phyloP scores from a whole-genome alignment of 1,140 invertebrate species.

The Drosophila pandora region DNA sequence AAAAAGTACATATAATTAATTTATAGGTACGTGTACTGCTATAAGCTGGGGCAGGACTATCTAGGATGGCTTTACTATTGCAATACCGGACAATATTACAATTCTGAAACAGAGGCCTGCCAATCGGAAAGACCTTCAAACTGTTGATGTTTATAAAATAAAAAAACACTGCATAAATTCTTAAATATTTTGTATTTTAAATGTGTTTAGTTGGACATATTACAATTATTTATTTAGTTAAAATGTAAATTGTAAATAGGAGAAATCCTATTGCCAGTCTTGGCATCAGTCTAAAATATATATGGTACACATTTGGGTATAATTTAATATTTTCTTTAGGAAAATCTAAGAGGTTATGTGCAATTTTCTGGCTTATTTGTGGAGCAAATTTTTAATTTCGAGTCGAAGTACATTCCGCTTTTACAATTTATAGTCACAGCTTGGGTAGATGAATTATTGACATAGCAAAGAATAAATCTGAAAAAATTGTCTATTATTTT shows the following conservation, averaged over 20 bases:
- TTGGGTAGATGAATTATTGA: background rate
- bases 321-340: background rate
- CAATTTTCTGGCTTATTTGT: slow-evolving; percentile 3
- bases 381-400: background rate
- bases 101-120: slow-evolving; percentile 45
- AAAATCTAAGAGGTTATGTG: background rate
- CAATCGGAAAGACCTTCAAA: slow-evolving; percentile 37
- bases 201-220: background rate
- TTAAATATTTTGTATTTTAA: background rate
- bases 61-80: slow-evolving; percentile 62
- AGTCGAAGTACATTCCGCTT: slow-evolving; percentile 5
- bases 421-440: slow-evolving; percentile 17
- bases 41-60: slow-evolving; percentile 50
- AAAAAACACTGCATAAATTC: background rate
- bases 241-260: background rate
- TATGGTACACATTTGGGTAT: background rate
- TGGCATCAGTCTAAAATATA: background rate
- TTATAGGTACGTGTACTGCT: slow-evolving; percentile 63
- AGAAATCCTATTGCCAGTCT: background rate
- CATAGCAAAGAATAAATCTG: slow-evolving; percentile 22
- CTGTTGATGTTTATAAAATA: slow-evolving; percentile 31
- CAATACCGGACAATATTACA: slow-evolving; percentile 46
- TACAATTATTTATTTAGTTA: background rate
- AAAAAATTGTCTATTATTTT: background rate
- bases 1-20: too few species aligned